Evolutionary conservation across 2,888 invertebrate genomes (phyloP).

Genomic region (Falcaria lacertinaria): DNA sequence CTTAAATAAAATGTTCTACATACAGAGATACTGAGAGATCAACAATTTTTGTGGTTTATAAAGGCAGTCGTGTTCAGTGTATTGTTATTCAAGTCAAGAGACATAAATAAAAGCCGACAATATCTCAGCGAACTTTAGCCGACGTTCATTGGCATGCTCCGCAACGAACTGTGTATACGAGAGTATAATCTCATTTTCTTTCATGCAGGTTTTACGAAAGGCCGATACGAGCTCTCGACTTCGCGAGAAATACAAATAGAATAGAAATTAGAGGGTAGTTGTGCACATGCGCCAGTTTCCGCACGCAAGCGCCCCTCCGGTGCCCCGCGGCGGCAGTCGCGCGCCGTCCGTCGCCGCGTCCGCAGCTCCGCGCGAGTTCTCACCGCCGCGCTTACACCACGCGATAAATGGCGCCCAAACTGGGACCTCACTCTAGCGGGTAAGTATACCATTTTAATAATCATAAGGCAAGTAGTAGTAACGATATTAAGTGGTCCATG

Average conservation of each 20-base stretch:
- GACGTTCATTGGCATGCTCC: slow-evolving; percentile 55
- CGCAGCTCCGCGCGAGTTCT: slow-evolving; percentile 34
- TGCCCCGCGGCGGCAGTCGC: slow-evolving; percentile 56
- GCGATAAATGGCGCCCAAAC: slow-evolving; percentile 74
- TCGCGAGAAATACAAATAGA: slow-evolving; percentile 69
- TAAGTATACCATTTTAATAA: slow-evolving; percentile 47
- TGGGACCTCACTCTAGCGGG: slow-evolving; percentile 64
- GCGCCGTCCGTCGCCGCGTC: slow-evolving; percentile 58
- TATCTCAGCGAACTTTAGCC: slow-evolving; percentile 40
- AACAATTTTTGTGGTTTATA: slow-evolving; percentile 1
- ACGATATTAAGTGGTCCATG: slow-evolving; percentile 37
- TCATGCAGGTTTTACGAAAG: slow-evolving; percentile 50
- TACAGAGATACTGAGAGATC: too few species aligned
- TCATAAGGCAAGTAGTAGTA: slow-evolving; percentile 5
- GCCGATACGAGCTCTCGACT: slow-evolving; percentile 39
- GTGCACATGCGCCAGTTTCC: slow-evolving; percentile 57
- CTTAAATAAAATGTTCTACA: too few species aligned
- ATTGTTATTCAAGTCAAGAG: slow-evolving; percentile 44
- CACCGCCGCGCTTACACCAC: slow-evolving; percentile 46
- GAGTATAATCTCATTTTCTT: slow-evolving; percentile 67
- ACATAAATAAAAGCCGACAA: slow-evolving; percentile 46
- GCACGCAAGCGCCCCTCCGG: slow-evolving; percentile 56
- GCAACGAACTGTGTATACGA: slow-evolving; percentile 53
- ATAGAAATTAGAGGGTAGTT: slow-evolving; percentile 43
- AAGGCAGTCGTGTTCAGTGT: slow-evolving; percentile 21